These are phyloP conservation scores for Stylophora pistillata DNA, from an alignment of 64 coral and sea anemone species.

Conservation along the genomic window DNA sequence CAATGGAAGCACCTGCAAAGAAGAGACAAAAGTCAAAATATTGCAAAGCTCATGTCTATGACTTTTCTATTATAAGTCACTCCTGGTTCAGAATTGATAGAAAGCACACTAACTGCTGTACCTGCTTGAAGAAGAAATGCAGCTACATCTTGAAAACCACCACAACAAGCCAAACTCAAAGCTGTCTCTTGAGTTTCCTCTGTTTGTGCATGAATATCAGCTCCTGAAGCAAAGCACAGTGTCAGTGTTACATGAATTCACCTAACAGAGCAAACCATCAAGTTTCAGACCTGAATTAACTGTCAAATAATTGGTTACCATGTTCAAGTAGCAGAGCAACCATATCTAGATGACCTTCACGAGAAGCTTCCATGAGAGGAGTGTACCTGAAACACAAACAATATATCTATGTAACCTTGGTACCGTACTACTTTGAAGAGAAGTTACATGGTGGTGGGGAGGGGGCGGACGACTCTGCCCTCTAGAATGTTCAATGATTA, in stretches of 20 bases:
- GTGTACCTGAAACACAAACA: conserved; percentile 77
- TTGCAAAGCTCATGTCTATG: neutral
- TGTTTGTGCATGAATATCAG: conserved; percentile 98
- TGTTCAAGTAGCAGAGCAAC: conserved; percentile 92
- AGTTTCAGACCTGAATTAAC: neutral
- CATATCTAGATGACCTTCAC: conserved; percentile 98
- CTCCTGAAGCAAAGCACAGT: conserved; percentile 20
- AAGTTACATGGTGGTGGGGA: too few species aligned
- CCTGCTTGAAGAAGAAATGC: conserved; percentile 94
- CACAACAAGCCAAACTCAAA: conserved; percentile 92
- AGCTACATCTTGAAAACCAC: conserved; percentile 98
- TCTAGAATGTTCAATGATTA: too few species aligned
- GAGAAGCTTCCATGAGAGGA: conserved; percentile 93
- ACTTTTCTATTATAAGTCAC: neutral
- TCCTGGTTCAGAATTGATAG: neutral
- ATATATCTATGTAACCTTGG: too few species aligned
- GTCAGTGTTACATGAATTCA: neutral
- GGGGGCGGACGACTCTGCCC: too few species aligned
- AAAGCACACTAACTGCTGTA: neutral
- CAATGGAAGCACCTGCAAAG: conserved; percentile 87
- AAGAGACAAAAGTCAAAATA: neutral
- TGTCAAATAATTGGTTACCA: conserved; percentile 5
- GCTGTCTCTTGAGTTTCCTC: conserved; percentile 99
- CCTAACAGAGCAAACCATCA: neutral
- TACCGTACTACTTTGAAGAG: too few species aligned